phyloP scores from a whole-genome alignment of 2,113 vertebrate genomes.

The Potamarius usumacintae region DNA sequence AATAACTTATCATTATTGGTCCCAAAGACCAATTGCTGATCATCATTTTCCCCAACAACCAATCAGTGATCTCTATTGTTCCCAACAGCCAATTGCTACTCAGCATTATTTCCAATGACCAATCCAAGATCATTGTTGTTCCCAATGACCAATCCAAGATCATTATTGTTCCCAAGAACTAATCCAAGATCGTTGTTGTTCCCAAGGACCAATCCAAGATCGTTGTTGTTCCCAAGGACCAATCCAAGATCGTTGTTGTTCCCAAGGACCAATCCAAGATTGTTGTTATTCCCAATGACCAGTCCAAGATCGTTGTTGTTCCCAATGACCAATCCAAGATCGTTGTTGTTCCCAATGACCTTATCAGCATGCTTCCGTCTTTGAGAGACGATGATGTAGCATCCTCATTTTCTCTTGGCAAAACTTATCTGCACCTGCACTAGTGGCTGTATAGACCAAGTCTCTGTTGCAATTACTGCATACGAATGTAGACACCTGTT shows the following conservation, averaged over 20 bases:
- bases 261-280: not conserved
- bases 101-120: not conserved
- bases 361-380: no score
- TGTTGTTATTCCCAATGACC: no score
- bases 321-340: not conserved
- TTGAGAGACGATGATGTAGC: no score
- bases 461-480: no score
- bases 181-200: not conserved
- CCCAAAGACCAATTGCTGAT: not conserved
- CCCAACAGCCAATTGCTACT: not conserved
- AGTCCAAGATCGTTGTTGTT: not conserved
- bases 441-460: no score
- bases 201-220: not conserved
- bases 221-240: no score
- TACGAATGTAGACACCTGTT: no score
- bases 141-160: no score
- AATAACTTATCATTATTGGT: not conserved
- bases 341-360: no score
- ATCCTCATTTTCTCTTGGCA: no score
- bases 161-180: no score
- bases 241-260: not conserved
- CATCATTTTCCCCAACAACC: not conserved
- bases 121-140: not conserved
- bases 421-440: no score
- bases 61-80: not conserved